Evolutionary conservation across 2,113 vertebrate genomes (phyloP).

Genomic region (Phyllostomus discolor): DNA sequence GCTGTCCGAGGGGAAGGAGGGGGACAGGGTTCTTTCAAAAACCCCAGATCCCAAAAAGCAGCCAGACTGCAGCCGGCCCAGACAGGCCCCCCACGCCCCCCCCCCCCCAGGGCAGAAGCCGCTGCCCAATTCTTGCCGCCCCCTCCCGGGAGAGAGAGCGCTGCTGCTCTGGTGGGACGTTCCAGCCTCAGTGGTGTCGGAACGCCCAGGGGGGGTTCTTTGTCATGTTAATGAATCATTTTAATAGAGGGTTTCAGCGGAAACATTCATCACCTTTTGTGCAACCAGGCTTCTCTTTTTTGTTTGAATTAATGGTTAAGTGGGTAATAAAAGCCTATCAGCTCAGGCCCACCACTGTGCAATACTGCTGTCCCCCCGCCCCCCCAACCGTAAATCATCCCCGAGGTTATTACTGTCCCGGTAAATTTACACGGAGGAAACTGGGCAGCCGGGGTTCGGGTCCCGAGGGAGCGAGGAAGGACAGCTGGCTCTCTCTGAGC

Average conservation of each 20-base stretch:
- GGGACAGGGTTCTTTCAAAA: not conserved
- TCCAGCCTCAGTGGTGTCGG: conserved; percentile 65
- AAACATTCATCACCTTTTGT: conserved; percentile 82
- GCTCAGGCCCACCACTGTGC: conserved; percentile 74
- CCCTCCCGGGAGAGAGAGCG: not conserved
- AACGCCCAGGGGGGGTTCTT: conserved; percentile 67
- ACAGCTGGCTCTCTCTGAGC: conserved; percentile 63
- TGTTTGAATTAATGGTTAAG: conserved; percentile 78
- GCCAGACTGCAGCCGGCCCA: not conserved
- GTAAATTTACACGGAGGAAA: conserved; percentile 73
- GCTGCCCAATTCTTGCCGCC: not conserved
- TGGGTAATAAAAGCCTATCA: conserved; percentile 82
- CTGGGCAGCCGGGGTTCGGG: conserved; percentile 55
- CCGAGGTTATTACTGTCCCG: conserved; percentile 74
- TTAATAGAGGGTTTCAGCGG: conserved; percentile 79
- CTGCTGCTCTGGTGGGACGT: conserved; percentile 70
- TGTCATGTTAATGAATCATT: conserved; percentile 82
- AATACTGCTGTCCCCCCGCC: conserved; percentile 74
- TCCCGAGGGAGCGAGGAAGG: conserved; percentile 61
- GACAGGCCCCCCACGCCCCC: accelerated
- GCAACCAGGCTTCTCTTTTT: conserved; percentile 75
- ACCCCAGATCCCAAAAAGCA: too few species aligned
- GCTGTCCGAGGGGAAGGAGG: not conserved
- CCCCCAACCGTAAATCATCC: conserved; percentile 75
- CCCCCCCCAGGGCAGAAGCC: not conserved